phyloP scores from a whole-genome alignment of 2,113 vertebrate genomes.

The Saguinus midas region DNA sequence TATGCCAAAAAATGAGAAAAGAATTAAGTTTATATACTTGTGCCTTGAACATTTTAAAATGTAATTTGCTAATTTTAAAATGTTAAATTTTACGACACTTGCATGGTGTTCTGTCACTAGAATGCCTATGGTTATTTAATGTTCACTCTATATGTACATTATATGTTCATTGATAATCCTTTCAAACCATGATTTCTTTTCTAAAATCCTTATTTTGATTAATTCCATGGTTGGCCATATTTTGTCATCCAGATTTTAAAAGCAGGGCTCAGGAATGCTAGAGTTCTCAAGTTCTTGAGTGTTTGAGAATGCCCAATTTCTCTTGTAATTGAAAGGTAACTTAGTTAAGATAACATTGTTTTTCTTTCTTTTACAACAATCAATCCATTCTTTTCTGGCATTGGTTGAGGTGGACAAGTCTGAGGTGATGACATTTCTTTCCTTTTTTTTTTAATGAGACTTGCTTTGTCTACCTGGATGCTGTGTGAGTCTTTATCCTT shows the following conservation, averaged over 20 bases:
- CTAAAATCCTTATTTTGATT: neutral
- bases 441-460: neutral
- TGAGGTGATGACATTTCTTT: neutral
- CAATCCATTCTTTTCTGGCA: neutral
- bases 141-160: neutral
- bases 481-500: neutral
- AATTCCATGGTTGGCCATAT: neutral
- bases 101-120: neutral
- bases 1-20: neutral
- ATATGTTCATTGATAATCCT: neutral
- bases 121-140: neutral
- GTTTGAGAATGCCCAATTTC: neutral
- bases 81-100: neutral
- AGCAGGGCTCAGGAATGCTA: neutral
- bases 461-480: neutral
- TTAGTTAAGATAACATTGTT: neutral
- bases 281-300: neutral
- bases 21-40: neutral
- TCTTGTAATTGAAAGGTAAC: neutral
- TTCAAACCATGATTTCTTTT: neutral
- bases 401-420: neutral
- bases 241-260: constrained; percentile 19
- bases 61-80: constrained; percentile 13
- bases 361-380: neutral
- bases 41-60: neutral